Evolutionary conservation across 2,113 vertebrate species (phyloP), one percentile per base, ranked within the genome.

Genomic region (Ctenomys sociabilis): DNA sequence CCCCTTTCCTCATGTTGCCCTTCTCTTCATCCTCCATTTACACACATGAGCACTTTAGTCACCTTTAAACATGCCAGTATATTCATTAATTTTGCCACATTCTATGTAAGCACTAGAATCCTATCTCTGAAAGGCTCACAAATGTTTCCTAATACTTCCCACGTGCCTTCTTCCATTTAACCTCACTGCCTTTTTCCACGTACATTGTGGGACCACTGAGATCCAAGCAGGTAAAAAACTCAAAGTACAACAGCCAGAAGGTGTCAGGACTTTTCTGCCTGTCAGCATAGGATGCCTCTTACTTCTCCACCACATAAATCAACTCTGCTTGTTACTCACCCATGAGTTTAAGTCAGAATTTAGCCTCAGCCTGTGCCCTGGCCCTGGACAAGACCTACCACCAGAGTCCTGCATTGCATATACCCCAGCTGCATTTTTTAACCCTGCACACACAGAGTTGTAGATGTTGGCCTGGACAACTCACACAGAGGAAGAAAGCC

Each of bases 371-470:
- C 37, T 95, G 54, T 68, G 95, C 96, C 92, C 57, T 68, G 82
- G 87, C 40, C 40, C 57, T 64, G 91, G 85, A 32, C 40, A 85
- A 84, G 61, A 61, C 11, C 54, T 82, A 73, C 54, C 59, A 43
- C 96, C 97, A 96, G 57, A 88, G 90, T 92, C 95, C 72, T 57
- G 90, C 11, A 75, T 83, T 94, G 26, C 88, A 14, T 32, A 30
- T 87, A 66, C 75, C 75, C 40, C 80, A 68, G 88, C 77, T 63
- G 3, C 30, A 16, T 43, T 97, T 80, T 85, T 95, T 63, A 68
- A 49, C 59, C 0, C 2, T 52, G 93, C 37, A 68, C 49, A 91
- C 30, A 81, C n/a, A 13, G 0, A 2, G 22, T 35, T 28, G 54
- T 61, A 95, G 78, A 72, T 78, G 88, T 91, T 37, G 63, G 37